Evolutionary conservation across 1,140 invertebrate genomes (phyloP).

Genomic region (Vollenhovia emeryi): DNA sequence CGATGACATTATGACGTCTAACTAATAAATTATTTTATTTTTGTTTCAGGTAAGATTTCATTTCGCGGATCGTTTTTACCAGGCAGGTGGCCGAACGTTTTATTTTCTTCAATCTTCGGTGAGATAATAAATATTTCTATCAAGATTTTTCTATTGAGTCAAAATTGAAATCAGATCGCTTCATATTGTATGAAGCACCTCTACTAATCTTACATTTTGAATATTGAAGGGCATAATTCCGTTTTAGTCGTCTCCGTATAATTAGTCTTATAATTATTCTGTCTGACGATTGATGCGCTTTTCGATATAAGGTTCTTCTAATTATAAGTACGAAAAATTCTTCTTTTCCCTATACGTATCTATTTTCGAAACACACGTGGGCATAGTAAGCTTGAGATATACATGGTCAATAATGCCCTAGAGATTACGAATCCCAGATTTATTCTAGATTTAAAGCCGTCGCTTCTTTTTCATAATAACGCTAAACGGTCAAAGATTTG

Average conservation of each 20-base stretch:
- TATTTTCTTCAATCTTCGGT: neutral
- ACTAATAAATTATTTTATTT: constrained; percentile 56
- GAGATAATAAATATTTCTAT: neutral
- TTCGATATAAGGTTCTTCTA: neutral
- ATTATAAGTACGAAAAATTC: neutral
- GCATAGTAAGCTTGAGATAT: neutral
- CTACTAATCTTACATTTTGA: neutral
- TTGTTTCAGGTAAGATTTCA: constrained; percentile 73
- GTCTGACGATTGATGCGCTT: neutral
- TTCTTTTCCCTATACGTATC: neutral
- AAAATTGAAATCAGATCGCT: neutral
- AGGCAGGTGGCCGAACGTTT: neutral
- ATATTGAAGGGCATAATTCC: neutral
- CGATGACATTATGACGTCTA: neutral
- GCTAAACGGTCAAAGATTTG: neutral
- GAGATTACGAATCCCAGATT: neutral
- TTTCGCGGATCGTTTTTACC: neutral
- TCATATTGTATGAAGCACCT: neutral
- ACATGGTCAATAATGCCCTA: neutral
- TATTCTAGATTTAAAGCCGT: neutral
- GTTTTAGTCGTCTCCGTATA: neutral
- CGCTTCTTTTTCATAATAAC: neutral
- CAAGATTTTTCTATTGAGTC: neutral
- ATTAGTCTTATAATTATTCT: neutral
- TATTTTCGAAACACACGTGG: neutral